Base-by-base conservation (phyloP, 2,113 vertebrate species). In the Columba janthina region DNA sequence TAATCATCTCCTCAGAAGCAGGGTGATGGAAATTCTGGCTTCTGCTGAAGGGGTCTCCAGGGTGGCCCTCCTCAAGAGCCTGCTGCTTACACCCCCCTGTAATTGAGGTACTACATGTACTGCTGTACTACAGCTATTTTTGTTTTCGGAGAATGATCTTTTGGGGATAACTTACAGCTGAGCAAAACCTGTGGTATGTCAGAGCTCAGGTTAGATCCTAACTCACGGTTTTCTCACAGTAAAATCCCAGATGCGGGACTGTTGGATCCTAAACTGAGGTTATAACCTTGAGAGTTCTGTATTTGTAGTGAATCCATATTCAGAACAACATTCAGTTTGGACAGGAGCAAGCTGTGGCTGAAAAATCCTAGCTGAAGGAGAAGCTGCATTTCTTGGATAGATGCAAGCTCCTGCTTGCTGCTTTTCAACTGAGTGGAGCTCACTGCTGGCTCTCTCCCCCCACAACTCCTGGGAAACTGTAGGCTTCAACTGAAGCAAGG, bases 1-100 rank as follows among this genome's bases (percentile, higher is more conserved):
- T 81, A 85, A 77, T 67, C 13, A 36, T 46, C 31, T 73, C 26
- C 13, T 53, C 61, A 65, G 51, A 56, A 87, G 18, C 12, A 73
- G 50, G 20, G 21, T 65, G 29, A 54, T 74, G 56, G 56, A 71
- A 81, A 81, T 70, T 42, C 46, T 81, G 51, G 16, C 21, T 87
- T 84, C 51, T 91, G n/a, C 54, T 38, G 38, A 53, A 80, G 14
- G 40, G 18, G 4, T 84, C 8, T 84, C 42, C 87, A 53, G 70
- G 51, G 29, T 74, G 29, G 9, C 6, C 32, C 17, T 48, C 22
- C 73, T 10, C n/a, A 40, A 66, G 12, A 78, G 28, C 6, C 58
- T 54, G 15, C n/a, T 65, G 20, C 10, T 3, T 7, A 31, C 0
- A 2, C 7, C 20, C 11, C 12, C 25, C 18, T 53, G 9, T 50